A percentile compares a stretch with the other conserved stretches of the same genome.
These are phyloP conservation scores for Sericinus montela DNA, from an alignment of 2,888 invertebrate genomes.

Conservation along the genomic window DNA sequence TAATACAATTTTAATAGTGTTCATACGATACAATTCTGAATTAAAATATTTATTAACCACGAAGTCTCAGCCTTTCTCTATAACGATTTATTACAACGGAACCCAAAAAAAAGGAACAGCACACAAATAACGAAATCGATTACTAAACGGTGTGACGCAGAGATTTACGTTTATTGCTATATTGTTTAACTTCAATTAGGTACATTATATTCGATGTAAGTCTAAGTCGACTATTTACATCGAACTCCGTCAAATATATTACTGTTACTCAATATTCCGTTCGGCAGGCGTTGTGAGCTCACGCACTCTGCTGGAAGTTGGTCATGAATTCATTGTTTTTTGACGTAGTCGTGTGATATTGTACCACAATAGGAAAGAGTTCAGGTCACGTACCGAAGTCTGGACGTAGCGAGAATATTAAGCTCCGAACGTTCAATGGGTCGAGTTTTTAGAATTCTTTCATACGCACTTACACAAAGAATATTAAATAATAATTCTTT, in stretches of 20 bases:
- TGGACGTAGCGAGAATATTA: slow-evolving; percentile 62
- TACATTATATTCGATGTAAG: slow-evolving; percentile 19
- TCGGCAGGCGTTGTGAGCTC: slow-evolving; percentile 12
- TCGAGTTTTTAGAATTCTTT: slow-evolving; percentile 63
- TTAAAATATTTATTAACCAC: too few species aligned
- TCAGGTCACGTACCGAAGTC: slow-evolving; percentile 66
- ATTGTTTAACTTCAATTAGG: slow-evolving; percentile 18
- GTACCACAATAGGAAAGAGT: slow-evolving; percentile 70
- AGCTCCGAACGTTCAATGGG: slow-evolving; percentile 56
- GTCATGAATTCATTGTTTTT: slow-evolving; percentile 65
- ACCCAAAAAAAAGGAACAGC: neutral
- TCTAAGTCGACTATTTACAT: slow-evolving; percentile 27
- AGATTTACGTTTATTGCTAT: slow-evolving; percentile 18
- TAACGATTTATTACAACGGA: too few species aligned
- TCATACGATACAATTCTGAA: too few species aligned
- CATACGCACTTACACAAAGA: slow-evolving; percentile 37
- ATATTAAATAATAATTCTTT: slow-evolving; percentile 35
- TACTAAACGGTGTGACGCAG: slow-evolving; percentile 14
- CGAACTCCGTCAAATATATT: slow-evolving; percentile 32
- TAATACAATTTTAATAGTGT: too few species aligned
- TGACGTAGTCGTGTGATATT: slow-evolving; percentile 67
- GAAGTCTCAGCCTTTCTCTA: too few species aligned
- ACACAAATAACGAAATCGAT: slow-evolving; percentile 17
- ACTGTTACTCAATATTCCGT: slow-evolving; percentile 39
- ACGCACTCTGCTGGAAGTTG: slow-evolving; percentile 20